Evolutionary conservation across 2,113 vertebrate species (phyloP).

Genomic region (Megaptera novaeangliae): DNA sequence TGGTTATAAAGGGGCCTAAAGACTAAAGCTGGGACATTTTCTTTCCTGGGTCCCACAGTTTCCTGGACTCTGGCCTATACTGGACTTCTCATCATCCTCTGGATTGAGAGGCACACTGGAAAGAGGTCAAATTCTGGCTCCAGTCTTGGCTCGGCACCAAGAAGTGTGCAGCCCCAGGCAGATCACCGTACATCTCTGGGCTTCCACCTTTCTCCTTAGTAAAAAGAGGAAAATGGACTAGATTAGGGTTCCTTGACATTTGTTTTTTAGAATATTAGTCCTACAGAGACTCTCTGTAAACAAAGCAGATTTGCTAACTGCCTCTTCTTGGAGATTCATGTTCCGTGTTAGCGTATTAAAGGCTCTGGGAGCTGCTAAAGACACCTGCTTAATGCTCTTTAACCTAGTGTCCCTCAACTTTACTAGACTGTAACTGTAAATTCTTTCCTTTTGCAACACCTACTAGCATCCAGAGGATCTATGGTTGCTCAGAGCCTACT

Average conservation of each 20-base stretch:
- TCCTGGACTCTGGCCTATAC: neutral
- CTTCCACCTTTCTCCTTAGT: neutral
- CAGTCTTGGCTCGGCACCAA: neutral
- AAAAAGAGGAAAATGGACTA: neutral
- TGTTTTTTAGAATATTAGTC: neutral
- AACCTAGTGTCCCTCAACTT: neutral
- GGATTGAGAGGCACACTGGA: neutral
- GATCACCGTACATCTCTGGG: neutral
- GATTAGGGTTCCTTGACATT: neutral
- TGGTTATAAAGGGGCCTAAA: neutral
- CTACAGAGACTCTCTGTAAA: neutral
- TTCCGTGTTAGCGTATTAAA: neutral
- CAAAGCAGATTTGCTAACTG: neutral
- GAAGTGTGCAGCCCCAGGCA: neutral
- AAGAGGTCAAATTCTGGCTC: neutral
- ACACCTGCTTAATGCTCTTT: neutral
- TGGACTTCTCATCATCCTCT: neutral
- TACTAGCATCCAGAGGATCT: neutral
- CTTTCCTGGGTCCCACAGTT: neutral
- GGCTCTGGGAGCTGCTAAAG: neutral
- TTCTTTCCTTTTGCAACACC: neutral
- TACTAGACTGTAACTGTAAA: neutral
- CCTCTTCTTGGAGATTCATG: neutral
- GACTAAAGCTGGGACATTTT: neutral
- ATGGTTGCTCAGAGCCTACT: neutral